Base-by-base conservation (phyloP, 2,888 invertebrate genomes). In the Copidosoma aretas region DNA sequence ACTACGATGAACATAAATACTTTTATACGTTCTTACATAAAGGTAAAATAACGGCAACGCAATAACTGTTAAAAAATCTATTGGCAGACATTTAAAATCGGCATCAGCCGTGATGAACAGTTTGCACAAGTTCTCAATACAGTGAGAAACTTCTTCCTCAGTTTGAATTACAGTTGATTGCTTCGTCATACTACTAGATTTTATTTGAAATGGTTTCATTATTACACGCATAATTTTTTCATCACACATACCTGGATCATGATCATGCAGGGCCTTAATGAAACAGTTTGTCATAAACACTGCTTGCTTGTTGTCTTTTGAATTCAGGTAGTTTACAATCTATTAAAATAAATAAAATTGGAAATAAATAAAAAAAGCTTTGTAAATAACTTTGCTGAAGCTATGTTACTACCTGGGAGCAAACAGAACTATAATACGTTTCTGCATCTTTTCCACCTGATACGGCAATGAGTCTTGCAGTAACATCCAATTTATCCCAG, bases 401-500 rank as follows among this genome's bases (percentile, higher is more conserved):
- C 24, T 12, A n/a, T 12, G 10, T 2, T 58, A 67, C 52, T 65
- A 85, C 84, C 81, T 86, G 85, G 53, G 80, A 73, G 64, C 81
- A 82, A 66, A 85, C 73, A 49, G 79, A 77, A 60, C 78, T 68
- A 60, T 88, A 83, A 80, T 90, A 91, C 63, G 86, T 84, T 51
- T 81, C 80, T 43, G 85, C 81, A 73, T 86, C 77, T 43, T 74
- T 72, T 63, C 76, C 84, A 57, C 87, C 87, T 74, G 88, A 87
- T 74, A 85, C 86, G 41, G 86, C 85, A 66, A 88, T 83, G 67
- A 93, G 85, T 82, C 88, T 89, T 60, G 89, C 88, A 68, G 92
- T 86, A 75, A 89, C 86, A 67, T 91, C 89, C 75, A 91, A 86
- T 80, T 88, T 89, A 76, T 87, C 86, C 91, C 92, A 92, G 75